Percentiles rank a stretch among this genome's conserved stretches.
These are phyloP conservation scores for Nomada lathburiana DNA, from an alignment of 2,888 invertebrate genomes.

Conservation along the genomic window DNA sequence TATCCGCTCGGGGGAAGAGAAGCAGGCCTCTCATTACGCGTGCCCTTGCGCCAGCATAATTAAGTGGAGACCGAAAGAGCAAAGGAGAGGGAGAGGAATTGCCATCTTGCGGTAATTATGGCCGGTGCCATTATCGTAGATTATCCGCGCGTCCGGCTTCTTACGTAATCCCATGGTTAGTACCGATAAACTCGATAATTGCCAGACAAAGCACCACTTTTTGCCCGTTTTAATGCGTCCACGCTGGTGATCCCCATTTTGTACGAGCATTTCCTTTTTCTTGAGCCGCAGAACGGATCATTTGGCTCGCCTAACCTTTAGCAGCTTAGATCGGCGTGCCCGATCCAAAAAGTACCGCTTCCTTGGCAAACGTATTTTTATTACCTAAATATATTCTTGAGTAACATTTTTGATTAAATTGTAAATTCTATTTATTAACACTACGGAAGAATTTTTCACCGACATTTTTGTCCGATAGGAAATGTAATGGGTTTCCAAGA, in stretches of 20 bases:
- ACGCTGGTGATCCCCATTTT: constrained; percentile 11
- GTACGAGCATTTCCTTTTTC: not conserved
- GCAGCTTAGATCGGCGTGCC: too few relatives aligned
- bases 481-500: too few relatives aligned
- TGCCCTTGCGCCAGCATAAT: constrained; percentile 68
- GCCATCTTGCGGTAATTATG: constrained; percentile 69
- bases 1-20: constrained; percentile 33
- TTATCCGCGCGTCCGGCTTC: constrained; percentile 56
- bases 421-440: too few relatives aligned
- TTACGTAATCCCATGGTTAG: constrained; percentile 36
- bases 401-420: too few relatives aligned
- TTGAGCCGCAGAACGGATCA: not conserved
- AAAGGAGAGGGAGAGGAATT: constrained; percentile 26
- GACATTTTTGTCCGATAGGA: too few relatives aligned
- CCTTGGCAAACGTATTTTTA: too few relatives aligned
- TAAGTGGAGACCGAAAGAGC: constrained; percentile 47
- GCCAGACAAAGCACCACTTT: constrained; percentile 32
- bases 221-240: constrained; percentile 18
- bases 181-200: constrained; percentile 60
- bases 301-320: not conserved
- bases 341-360: too few relatives aligned
- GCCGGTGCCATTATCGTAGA: constrained; percentile 71
- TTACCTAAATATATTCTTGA: too few relatives aligned
- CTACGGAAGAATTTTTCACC: too few relatives aligned
- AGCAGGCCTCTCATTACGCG: constrained; percentile 65